Conservation (phyloP, 2,888 invertebrate species). For the Geophilus truncorum region DNA sequence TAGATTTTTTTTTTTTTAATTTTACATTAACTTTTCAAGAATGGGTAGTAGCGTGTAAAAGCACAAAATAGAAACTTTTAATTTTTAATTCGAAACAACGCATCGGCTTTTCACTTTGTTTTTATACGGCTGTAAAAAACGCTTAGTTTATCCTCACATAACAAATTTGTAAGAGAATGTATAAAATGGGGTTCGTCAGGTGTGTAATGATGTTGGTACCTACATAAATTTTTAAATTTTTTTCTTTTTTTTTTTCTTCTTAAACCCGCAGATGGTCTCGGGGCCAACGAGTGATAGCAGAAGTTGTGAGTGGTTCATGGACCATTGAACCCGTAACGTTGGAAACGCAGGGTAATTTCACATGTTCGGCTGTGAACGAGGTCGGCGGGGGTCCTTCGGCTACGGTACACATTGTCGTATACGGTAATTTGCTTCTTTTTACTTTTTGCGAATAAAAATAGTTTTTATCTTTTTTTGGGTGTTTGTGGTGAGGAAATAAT, state of each 20-base stretch:
- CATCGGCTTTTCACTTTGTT: neutral
- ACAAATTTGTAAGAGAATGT: neutral
- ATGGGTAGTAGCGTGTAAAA: no score
- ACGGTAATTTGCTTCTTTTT: constrained; percentile 52
- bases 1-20: no score
- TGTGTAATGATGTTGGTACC: constrained; percentile 27
- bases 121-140: neutral
- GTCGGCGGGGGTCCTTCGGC: constrained; percentile 72
- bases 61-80: no score
- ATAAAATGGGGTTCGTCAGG: neutral
- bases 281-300: constrained; percentile 66
- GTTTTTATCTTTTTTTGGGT: neutral
- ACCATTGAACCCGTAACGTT: constrained; percentile 76
- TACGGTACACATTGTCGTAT: constrained; percentile 64
- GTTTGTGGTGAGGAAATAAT: neutral
- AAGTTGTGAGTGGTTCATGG: constrained; percentile 70
- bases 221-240: constrained; percentile 14
- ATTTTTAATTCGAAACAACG: neutral
- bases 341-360: constrained; percentile 81
- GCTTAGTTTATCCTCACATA: neutral
- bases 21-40: no score
- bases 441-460: no score
- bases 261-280: constrained; percentile 66
- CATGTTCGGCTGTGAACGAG: constrained; percentile 78
- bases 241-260: neutral